Evolutionary conservation across 1,140 invertebrate genomes (phyloP).

Genomic region (Aporrectodea caliginosa): DNA sequence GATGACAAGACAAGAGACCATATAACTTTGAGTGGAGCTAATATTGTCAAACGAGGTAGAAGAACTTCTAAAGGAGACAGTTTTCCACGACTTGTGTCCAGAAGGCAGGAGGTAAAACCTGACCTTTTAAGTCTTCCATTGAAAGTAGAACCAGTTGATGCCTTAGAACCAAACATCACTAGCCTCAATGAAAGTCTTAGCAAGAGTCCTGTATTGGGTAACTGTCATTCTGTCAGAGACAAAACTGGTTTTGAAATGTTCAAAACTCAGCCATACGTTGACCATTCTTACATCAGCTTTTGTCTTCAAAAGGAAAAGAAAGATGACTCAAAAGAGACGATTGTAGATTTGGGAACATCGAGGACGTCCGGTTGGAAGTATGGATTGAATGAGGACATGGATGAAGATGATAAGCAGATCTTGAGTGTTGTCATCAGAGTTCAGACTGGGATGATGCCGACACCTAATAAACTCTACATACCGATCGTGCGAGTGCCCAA

Average conservation of each 20-base stretch:
- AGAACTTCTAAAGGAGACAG: too few relatives aligned
- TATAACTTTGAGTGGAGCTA: too few relatives aligned
- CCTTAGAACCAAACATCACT: too few relatives aligned
- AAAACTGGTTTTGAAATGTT: background rate
- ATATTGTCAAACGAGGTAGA: too few relatives aligned
- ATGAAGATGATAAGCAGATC: background rate
- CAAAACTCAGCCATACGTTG: background rate
- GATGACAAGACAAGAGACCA: too few relatives aligned
- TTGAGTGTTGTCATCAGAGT: background rate
- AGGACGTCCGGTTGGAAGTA: background rate
- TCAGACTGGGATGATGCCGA: background rate
- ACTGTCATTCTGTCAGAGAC: background rate
- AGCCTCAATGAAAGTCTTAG: too few relatives aligned
- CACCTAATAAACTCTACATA: background rate
- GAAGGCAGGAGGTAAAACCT: too few relatives aligned
- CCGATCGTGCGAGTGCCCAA: background rate
- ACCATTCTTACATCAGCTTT: background rate
- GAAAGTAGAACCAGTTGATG: too few relatives aligned
- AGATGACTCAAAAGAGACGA: background rate
- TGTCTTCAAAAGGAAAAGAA: background rate
- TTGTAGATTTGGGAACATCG: background rate
- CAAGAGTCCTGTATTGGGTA: too few relatives aligned
- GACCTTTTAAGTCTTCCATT: too few relatives aligned
- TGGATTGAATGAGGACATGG: background rate
- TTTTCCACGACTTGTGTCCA: too few relatives aligned